A percentile compares a stretch with the other conserved stretches of the same genome.
Conservation (phyloP, 2,888 invertebrate genomes). For the Watsonalla binaria region DNA sequence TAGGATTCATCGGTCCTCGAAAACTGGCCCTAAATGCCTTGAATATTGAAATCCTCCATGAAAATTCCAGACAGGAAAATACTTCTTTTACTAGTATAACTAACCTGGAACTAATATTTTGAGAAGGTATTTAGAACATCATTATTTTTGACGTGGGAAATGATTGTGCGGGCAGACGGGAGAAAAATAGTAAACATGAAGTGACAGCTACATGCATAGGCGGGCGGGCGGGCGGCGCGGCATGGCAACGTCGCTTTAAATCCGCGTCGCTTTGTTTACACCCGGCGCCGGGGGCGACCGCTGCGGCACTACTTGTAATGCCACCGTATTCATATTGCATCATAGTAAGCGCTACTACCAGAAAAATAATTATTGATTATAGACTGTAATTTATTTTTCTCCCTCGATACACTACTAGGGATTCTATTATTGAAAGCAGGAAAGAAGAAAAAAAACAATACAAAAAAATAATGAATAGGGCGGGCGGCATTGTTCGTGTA, state of each 20-base stretch:
- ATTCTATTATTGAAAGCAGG: neutral
- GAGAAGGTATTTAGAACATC: conserved; percentile 5
- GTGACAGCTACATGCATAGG: conserved; percentile 35
- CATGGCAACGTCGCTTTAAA: conserved; percentile 49
- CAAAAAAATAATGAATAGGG: conserved; percentile 17
- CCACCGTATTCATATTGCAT: conserved; percentile 23
- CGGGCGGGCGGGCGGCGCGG: conserved; percentile 30
- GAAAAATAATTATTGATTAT: neutral
- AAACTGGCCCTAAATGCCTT: too few relatives aligned
- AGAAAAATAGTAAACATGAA: conserved; percentile 36
- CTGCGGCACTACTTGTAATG: conserved; percentile 33
- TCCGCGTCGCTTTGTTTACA: conserved; percentile 66
- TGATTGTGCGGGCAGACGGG: conserved; percentile 1
- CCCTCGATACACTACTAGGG: conserved; percentile 3
- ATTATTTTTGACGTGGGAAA: conserved; percentile 2
- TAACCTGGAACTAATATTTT: neutral
- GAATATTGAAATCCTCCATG: too few relatives aligned
- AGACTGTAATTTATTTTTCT: too few relatives aligned
- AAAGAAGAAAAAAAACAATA: conserved; percentile 17
- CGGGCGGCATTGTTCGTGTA: conserved; percentile 11
- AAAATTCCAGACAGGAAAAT: too few relatives aligned
- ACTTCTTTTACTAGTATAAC: neutral
- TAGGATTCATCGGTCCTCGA: too few relatives aligned
- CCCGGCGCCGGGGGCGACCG: conserved; percentile 43
- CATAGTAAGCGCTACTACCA: conserved; percentile 5